Conservation (phyloP, 2,797 vertebrate genomes). For the Liasis olivaceus region DNA sequence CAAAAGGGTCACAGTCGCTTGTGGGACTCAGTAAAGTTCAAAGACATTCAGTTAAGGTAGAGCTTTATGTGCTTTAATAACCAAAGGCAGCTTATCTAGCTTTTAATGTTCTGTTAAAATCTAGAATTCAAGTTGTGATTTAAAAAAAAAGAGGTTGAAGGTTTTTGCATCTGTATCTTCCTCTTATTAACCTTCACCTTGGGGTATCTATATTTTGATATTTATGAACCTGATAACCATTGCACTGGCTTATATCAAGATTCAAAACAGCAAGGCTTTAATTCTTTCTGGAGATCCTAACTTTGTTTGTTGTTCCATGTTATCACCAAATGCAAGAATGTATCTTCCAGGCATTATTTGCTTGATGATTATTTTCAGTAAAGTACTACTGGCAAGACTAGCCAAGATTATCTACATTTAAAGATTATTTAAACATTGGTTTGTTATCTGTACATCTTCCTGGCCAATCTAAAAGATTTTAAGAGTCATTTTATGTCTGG, state of each 20-base stretch:
- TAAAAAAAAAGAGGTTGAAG: constrained; percentile 25
- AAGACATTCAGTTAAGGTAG: constrained; percentile 88
- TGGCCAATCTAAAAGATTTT: not conserved
- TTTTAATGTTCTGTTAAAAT: constrained; percentile 76
- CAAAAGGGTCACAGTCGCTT: constrained; percentile 90
- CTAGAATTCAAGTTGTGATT: constrained; percentile 57
- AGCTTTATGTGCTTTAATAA: constrained; percentile 90
- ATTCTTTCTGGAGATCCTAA: constrained; percentile 2
- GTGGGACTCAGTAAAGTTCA: constrained; percentile 97
- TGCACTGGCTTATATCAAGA: not conserved
- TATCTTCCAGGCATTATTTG: constrained; percentile 21
- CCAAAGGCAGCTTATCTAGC: constrained; percentile 82
- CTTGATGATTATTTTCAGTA: not conserved
- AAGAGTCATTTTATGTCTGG: not conserved
- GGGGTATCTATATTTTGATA: constrained; percentile 28
- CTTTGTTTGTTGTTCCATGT: constrained; percentile 6
- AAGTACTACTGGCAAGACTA: not conserved
- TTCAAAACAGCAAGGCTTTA: constrained; percentile 24
- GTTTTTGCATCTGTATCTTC: constrained; percentile 56
- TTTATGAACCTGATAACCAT: constrained; percentile 29
- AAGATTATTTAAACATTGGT: not conserved
- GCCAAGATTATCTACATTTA: not conserved
- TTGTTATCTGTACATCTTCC: not conserved
- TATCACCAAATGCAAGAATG: constrained; percentile 13
- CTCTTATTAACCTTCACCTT: constrained; percentile 54